Base-by-base conservation (phyloP, 2,888 invertebrate species). In the Euspilapteryx auroguttella region DNA sequence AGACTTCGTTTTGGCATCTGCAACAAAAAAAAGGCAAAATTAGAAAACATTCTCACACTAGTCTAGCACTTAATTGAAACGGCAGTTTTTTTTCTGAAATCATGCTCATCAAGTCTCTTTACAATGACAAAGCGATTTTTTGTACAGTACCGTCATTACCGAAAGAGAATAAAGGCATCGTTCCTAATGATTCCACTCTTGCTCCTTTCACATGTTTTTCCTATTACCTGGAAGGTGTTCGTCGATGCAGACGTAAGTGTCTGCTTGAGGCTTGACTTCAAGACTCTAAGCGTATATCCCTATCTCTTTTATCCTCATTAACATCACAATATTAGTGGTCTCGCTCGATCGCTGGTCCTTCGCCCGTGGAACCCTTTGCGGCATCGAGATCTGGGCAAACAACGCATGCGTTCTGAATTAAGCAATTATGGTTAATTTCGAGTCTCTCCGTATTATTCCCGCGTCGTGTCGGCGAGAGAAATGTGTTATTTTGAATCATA, bases 351-450 rank as follows among this genome's bases (percentile, higher is more conserved):
- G 12, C 11, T 25, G 15, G 9, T 23, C 23, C 12, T 24, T 29
- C 32, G 22, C 28, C 25, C 29, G 32, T 32, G 42, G 38, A 45
- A 48, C 48, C 54, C 50, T 55, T 55, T 50, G 51, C 57, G 49
- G 47, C 45, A 36, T 33, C 36, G 47, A 49, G 61, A 48, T 54
- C 54, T 55, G 54, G 53, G 55, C 61, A 61, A 57, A 64, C 49
- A 54, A 49, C 56, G 53, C 49, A 44, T 49, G 49, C 54, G 55
- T 54, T 71, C 62, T 53, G 66, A 71, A 75, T 75, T 73, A 75
- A 75, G 75, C 69, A 75, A 75, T 75, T 75, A 75, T 71, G 55
- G 69, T 69, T 75, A 75, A 75, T 75, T 73, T 71, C 54, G 62
- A 66, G 56, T 61, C 66, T 61, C 58, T 63, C 59, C 55, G 49